Conservation (phyloP, 1,140 invertebrate species). For the Gonioctena quinquepunctata region DNA sequence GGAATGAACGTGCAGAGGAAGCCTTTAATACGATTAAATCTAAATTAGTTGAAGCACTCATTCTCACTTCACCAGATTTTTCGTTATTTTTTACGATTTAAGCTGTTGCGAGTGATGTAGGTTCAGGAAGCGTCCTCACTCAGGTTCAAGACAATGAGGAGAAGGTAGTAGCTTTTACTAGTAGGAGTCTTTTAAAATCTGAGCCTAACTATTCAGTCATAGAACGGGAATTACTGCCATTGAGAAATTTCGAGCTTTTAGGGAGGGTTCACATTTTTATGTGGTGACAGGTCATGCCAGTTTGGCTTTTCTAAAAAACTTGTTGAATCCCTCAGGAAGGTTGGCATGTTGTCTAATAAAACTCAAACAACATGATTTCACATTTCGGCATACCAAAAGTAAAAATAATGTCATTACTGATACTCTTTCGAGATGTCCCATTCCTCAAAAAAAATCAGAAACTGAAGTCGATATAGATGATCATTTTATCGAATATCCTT, state of each 20-base stretch:
- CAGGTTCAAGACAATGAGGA: background rate
- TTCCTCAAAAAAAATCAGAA: background rate
- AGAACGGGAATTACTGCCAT: conserved; percentile 11
- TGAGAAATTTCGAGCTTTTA: conserved; percentile 18
- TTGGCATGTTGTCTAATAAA: conserved; percentile 10
- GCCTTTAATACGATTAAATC: background rate
- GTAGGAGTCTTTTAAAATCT: background rate
- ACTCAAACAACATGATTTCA: conserved; percentile 7
- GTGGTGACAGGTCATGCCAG: conserved; percentile 18
- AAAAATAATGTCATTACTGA: conserved; percentile 18
- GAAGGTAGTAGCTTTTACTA: background rate
- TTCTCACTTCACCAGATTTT: background rate
- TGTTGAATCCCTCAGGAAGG: conserved; percentile 5
- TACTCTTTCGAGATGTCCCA: conserved; percentile 6
- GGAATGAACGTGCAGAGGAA: background rate
- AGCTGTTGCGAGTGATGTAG: background rate
- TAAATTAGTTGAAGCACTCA: background rate
- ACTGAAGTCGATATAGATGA: no score
- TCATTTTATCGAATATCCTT: no score
- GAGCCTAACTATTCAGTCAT: conserved; percentile 14
- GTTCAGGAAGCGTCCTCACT: background rate
- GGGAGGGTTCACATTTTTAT: conserved; percentile 11
- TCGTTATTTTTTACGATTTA: background rate
- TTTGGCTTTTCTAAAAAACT: conserved; percentile 10
- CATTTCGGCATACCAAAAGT: conserved; percentile 14